Evolutionary conservation across 2,113 vertebrate genomes (phyloP).

Genomic region (Reinhardtius hippoglossoides): DNA sequence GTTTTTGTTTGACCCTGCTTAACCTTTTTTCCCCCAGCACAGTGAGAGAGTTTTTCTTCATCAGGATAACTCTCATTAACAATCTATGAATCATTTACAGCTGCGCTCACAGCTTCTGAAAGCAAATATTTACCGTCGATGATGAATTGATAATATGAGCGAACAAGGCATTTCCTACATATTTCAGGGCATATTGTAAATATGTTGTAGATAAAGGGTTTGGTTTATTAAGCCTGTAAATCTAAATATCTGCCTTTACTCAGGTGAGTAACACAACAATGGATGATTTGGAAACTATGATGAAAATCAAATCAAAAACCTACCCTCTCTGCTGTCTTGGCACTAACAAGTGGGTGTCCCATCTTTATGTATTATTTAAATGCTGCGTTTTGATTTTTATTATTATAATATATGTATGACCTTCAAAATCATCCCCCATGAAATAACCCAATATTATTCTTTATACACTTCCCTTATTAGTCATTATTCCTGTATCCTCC

Average conservation of each 20-base stretch:
- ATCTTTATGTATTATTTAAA: no score
- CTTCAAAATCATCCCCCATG: no score
- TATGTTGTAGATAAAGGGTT: not conserved
- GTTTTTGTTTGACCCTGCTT: no score
- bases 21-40: no score
- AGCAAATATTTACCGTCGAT: not conserved
- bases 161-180: not conserved
- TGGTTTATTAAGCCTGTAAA: not conserved
- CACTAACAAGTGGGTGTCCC: no score
- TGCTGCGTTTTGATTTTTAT: no score
- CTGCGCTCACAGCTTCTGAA: not conserved
- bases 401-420: no score
- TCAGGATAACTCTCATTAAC: not conserved
- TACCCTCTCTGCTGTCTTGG: no score
- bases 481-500: no score
- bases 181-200: not conserved
- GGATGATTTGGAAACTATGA: no score
- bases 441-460: not conserved
- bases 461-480: not conserved
- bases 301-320: no score
- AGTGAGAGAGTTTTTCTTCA: not conserved
- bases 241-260: not conserved
- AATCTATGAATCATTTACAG: not conserved
- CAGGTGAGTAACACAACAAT: not conserved
- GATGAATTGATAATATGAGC: not conserved